Base-by-base conservation (phyloP, 2,888 invertebrate species). In the Mesorhabditis sp. region DNA sequence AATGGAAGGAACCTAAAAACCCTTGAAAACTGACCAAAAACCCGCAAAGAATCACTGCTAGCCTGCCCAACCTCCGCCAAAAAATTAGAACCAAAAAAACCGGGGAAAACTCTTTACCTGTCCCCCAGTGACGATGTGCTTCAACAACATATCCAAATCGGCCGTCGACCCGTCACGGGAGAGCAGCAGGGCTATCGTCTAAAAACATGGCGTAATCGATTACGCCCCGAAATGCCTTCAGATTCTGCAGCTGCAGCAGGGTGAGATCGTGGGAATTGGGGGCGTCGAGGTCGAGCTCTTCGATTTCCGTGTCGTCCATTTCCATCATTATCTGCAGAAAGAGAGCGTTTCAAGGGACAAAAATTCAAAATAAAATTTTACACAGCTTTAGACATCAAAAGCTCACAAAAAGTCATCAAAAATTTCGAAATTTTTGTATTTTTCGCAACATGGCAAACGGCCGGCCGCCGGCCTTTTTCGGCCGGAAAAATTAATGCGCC, bases 101-200 rank as follows among this genome's bases (percentile, higher is more conserved):
- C 28, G 28, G 28, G 28, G 2, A 28, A 28, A 28, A 28, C 28
- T 58, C 66, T 72, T 66, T 43, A 82, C 83, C 80, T 83, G 83
- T 72, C 76, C 80, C 63, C 83, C 83, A 58, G 80, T 75, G 45
- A 80, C 76, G 43, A 82, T 70, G 62, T 79, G 78, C 67, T 73
- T 71, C 62, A 83, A 69, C 4, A 83, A 64, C 44, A 74, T 50
- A 43, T 74, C 74, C 66, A 83, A 66, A 42, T 74, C 72, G 43
- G 69, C 78, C 6, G 67, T 67, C 41, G 70, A 72, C 42, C 67
- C 66, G 50, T 74, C 63, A 6, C 61, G 67, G 5, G 69, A 15
- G 42, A 81, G 50, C 43, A 69, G 43, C 7, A 44, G 45, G 43
- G 77, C 75, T 58, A 82, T 80, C 61, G 64, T 68, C 50, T 62